Percentiles rank a stretch among this genome's conserved stretches.
Evolutionary conservation across 2,888 invertebrate species (phyloP).

Genomic region (Cryptosula pallasiana): DNA sequence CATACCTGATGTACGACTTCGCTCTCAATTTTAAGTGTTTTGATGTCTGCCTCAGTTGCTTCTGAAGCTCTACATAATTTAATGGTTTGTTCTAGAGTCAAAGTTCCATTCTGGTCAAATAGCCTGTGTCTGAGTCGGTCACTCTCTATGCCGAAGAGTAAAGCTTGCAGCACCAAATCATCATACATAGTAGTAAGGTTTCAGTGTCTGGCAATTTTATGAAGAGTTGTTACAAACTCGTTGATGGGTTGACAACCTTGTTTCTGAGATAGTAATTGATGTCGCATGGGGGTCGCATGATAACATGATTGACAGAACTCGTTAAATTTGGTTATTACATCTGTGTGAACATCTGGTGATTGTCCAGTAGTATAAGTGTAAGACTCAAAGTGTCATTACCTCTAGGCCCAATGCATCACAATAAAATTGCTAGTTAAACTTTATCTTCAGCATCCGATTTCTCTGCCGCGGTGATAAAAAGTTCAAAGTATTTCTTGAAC

Average conservation of each 20-base stretch:
- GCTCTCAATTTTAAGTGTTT: not conserved
- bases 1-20: no score
- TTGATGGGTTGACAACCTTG: not conserved
- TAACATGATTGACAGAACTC: no score
- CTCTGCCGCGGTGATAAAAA: no score
- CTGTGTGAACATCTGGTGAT: no score
- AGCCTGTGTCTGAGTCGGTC: not conserved
- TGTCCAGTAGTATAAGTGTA: no score
- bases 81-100: not conserved
- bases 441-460: no score
- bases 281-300: not conserved
- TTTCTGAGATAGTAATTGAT: not conserved
- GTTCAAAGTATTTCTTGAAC: no score
- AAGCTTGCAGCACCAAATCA: not conserved
- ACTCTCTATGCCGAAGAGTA: not conserved
- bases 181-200: not conserved
- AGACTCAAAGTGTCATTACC: no score
- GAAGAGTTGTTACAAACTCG: not conserved
- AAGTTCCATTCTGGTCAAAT: not conserved
- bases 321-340: no score
- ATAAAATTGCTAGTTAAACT: no score
- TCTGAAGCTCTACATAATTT: not conserved
- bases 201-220: not conserved
- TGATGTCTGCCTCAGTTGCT: not conserved
- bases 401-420: no score